Base-by-base conservation (phyloP, 1,140 invertebrate genomes). In the Bilobella aurantiaca region DNA sequence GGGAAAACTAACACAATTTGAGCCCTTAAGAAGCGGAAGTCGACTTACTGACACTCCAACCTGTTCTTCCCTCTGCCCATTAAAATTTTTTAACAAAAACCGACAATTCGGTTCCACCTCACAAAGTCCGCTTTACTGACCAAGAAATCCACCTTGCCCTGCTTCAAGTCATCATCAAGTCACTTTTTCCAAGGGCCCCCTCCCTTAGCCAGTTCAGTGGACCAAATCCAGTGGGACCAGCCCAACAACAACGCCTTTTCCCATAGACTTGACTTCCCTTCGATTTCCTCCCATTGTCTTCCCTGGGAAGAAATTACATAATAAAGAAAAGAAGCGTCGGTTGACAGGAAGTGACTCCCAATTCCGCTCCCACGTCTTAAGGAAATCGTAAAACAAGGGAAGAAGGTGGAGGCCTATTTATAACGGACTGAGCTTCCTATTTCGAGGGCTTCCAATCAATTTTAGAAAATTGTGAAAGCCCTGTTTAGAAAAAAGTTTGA, bases 221-320 rank as follows among this genome's bases (percentile, higher is more conserved):
- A 53, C 49, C 49, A 53, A 53, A 53, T 53, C 49, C 49, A 53
- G 12, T 53, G 49, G 21, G 49, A 12, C n/a, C n/a, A 42, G 18
- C 34, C 8, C 8, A 42, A 12, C 34, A 8, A 42, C 23, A 53
- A 53, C 49, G 49, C 49, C 49, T 53, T 53, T 53, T 53, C 49
- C 49, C 49, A 53, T 53, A 5, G 49, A 16, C 49, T 53, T n/a
- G n/a, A n/a, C n/a, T n/a, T n/a, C n/a, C n/a, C 12, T 23, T 53
- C 25, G 14, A 23, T 23, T 53, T 53, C 49, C 49, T 53, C 23
- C 49, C 49, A 53, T 53, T 53, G 49, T 53, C 49, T 53, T 53
- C 25, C 49, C 49, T 53, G 21, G 25, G 49, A 53, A 53, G 49
- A 23, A 53, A 53, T 23, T 53, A 42, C 34, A 42, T 12, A 42